Evolutionary conservation across 2,797 vertebrate genomes (phyloP), one percentile per base, ranked within the genome.

Genomic region (Eptatretus atami): DNA sequence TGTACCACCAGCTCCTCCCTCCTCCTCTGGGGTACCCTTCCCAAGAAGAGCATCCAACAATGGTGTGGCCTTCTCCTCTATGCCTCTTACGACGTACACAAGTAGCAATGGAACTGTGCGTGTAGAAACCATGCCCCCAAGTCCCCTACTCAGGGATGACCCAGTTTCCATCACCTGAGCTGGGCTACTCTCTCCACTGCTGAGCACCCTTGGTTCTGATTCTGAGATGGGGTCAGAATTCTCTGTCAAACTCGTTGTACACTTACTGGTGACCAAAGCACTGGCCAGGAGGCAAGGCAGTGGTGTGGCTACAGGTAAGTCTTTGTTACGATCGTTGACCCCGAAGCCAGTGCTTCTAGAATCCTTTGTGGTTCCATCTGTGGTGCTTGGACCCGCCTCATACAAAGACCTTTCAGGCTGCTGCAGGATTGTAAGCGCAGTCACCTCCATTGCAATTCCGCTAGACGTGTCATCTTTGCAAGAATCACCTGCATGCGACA

Each of bases 11-110:
- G 25, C 57, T 25, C 57, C 57, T n/a, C n/a, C 25, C n/a, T 85
- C 86, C 70, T 98, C 90, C 69, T 98, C 92, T 1, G 95, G 90
- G 68, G 95, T 80, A 67, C 83, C 84, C 75, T 98, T 96, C 74
- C 82, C 83, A 83, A 94, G 87, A 64, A 95, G 76, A 75, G 82
- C 93, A 77, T 94, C 95, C 85, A 98, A 93, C 69, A 94, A 87
- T 68, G 86, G 79, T 73, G 96, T 96, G 61, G 88, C 82, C 78
- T 94, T 98, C 73, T 94, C 87, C 66, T 98, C 90, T 69, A 83
- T 81, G 69, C 95, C 92, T 74, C 86, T 86, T 76, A 98, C 87
- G 73, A 86, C 93, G 77, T 95, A 96, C 55, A 96, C 78, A 70
- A 98, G 74, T 69, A 98, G 77, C 65, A 95, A 76, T 1, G 92